phyloP scores from a whole-genome alignment of 2,113 vertebrate genomes.

The Austrofundulus limnaeus region DNA sequence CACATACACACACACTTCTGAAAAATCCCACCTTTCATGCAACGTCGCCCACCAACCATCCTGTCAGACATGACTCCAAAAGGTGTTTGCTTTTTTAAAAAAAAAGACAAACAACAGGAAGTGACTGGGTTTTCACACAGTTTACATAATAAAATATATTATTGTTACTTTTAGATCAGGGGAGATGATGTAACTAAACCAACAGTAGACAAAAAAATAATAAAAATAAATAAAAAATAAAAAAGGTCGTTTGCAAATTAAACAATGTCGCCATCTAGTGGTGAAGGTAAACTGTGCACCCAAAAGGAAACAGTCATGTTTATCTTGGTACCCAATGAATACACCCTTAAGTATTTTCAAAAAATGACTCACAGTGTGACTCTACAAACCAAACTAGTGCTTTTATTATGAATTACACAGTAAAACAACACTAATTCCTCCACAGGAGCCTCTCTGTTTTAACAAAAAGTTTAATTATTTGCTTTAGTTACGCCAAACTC shows the following conservation, averaged over 20 bases:
- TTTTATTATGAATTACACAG: slow-evolving; percentile 2
- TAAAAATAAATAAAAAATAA: no score
- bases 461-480: slow-evolving; percentile 3
- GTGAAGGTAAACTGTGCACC: background rate
- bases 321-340: background rate
- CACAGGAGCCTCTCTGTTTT: slow-evolving; percentile 28
- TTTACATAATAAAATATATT: background rate
- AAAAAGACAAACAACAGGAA: background rate
- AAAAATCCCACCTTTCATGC: background rate
- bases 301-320: background rate
- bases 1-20: background rate
- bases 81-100: background rate
- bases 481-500: slow-evolving; percentile 6
- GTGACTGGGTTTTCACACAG: background rate
- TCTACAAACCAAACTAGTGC: background rate
- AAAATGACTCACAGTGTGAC: background rate
- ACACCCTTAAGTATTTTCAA: background rate
- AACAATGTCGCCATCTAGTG: slow-evolving; percentile 27
- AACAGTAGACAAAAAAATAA: no score
- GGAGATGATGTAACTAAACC: background rate
- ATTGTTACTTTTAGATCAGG: background rate
- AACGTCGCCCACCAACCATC: slow-evolving; percentile 23
- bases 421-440: slow-evolving; percentile 18
- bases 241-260: background rate
- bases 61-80: background rate